phyloP scores from a whole-genome alignment of 1,140 invertebrate species.

The Stegodyphus mimosarum region DNA sequence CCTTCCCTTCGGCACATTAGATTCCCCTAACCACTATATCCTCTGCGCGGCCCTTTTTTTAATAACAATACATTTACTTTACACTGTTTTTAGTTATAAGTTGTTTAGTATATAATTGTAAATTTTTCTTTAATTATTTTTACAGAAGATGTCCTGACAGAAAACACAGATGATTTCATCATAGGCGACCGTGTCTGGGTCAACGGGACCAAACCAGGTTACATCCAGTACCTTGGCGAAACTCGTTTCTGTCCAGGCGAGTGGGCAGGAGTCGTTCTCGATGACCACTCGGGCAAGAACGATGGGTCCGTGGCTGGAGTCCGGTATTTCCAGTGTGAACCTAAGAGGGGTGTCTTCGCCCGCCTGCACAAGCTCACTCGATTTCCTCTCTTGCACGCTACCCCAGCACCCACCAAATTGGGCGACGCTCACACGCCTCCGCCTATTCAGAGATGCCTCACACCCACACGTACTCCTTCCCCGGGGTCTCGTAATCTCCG shows the following conservation, averaged over 20 bases:
- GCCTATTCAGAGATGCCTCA: slow-evolving; percentile 33
- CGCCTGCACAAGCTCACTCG: slow-evolving; percentile 62
- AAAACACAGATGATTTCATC: slow-evolving; percentile 89
- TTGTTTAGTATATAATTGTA: neutral
- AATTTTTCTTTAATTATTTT: neutral
- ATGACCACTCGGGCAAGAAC: slow-evolving; percentile 96
- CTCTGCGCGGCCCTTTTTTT: no score
- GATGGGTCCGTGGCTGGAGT: slow-evolving; percentile 94
- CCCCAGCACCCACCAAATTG: neutral
- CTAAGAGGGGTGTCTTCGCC: slow-evolving; percentile 93
- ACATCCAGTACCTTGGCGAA: slow-evolving; percentile 97
- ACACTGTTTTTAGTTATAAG: neutral
- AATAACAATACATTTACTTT: neutral
- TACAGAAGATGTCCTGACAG: slow-evolving; percentile 38
- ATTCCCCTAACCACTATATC: no score
- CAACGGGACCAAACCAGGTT: slow-evolving; percentile 90
- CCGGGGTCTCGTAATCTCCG: slow-evolving; percentile 8
- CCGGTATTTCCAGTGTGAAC: slow-evolving; percentile 93
- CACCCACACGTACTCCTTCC: slow-evolving; percentile 37
- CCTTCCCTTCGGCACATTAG: no score
- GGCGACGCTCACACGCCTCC: neutral
- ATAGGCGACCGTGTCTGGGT: slow-evolving; percentile 97
- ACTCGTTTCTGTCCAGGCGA: slow-evolving; percentile 92
- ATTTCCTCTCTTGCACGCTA: slow-evolving; percentile 28
- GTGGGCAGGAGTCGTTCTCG: slow-evolving; percentile 96